These are phyloP conservation scores for Pocillopora verrucosa DNA, from an alignment of 64 coral and sea anemone species.

Conservation along the genomic window DNA sequence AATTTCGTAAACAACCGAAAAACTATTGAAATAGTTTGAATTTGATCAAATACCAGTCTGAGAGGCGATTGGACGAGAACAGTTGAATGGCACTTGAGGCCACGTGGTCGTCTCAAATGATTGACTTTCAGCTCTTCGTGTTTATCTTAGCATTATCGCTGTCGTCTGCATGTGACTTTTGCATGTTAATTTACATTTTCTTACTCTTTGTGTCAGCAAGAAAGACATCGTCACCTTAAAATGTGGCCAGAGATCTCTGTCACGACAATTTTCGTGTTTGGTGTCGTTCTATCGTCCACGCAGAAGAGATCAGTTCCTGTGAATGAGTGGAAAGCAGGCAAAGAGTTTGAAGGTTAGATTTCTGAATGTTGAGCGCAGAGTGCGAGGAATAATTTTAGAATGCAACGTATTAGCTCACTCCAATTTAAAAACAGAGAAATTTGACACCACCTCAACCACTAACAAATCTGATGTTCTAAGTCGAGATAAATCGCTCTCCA, in stretches of 20 bases:
- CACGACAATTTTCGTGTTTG: not conserved
- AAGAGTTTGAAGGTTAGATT: constrained; percentile 26
- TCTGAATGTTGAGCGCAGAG: not conserved
- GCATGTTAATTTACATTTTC: not conserved
- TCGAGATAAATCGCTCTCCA: too few species aligned
- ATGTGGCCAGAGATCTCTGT: not conserved
- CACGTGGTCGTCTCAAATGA: not conserved
- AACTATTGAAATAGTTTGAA: too few species aligned
- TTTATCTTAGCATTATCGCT: not conserved
- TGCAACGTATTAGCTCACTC: not conserved
- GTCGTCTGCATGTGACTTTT: not conserved
- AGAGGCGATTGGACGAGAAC: not conserved
- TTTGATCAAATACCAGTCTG: too few species aligned
- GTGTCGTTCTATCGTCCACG: not conserved
- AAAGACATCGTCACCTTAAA: not conserved
- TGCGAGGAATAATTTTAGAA: not conserved
- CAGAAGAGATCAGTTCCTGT: not conserved
- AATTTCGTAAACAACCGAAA: too few species aligned
- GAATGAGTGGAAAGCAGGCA: not conserved
- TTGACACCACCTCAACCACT: not conserved
- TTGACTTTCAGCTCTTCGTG: not conserved
- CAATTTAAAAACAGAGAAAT: not conserved
- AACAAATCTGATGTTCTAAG: not conserved
- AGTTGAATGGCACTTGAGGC: not conserved
- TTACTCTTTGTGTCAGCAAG: not conserved